Evolutionary conservation across 2,888 invertebrate genomes (phyloP), one percentile per base, ranked within the genome.

Genomic region (Thelaira solivaga): DNA sequence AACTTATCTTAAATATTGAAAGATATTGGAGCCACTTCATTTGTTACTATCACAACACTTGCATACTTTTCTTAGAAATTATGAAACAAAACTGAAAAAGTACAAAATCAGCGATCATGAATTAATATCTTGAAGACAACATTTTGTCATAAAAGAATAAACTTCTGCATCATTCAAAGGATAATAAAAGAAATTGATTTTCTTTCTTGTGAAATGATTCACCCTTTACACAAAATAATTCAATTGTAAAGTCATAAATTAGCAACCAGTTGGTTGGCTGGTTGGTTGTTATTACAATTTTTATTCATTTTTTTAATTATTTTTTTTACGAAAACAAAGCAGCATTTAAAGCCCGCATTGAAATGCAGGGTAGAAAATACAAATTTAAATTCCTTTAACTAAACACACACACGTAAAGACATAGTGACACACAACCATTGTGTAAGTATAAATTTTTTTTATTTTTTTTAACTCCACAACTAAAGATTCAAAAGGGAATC

Each of bases 241-340:
- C 69, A 73, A 78, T 78, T 78, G 69, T 61, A 65, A 53, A 59
- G 59, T 20, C 64, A 74, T 78, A 74, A 78, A 78, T 78, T 74
- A 59, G 34, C 64, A 65, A 69, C 74, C 51, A 59, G 51, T 74
- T 72, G 55, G 45, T 49, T 69, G n/a, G n/a, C n/a, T n/a, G n/a
- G n/a, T n/a, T n/a, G n/a, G n/a, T n/a, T n/a, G n/a, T n/a, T n/a
- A n/a, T n/a, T n/a, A n/a, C n/a, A n/a, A 39, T 57, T 45, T 20
- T 13, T 26, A n/a, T 29, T 29, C 18, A 34, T 43, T 34, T 7
- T n/a, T 22, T 41, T 31, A 34, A n/a, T 41, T 20, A 22, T 10
- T 61, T 72, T 43, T 67, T 67, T 49, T 49, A n/a, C 49, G 49
- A 5, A 26, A 49, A 49, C 39, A 39, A 7, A 49, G 43, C 39